phyloP scores from a whole-genome alignment of 2,113 vertebrate genomes.

The Nesogale talazaci region DNA sequence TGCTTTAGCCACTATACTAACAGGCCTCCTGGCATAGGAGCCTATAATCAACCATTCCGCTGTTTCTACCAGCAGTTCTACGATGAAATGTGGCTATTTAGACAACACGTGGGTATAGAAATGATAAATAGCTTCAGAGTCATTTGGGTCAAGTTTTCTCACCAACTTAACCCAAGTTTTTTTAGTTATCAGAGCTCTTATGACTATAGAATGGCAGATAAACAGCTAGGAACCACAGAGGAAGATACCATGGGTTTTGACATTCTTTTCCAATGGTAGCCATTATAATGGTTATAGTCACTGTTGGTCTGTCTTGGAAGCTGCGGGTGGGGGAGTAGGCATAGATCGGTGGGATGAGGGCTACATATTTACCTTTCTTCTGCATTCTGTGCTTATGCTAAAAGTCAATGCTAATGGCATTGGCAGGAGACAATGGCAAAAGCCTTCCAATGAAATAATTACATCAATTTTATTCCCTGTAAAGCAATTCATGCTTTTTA shows the following conservation, averaged over 20 bases:
- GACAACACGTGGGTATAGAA: not conserved
- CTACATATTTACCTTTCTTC: not conserved
- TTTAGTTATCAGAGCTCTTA: not conserved
- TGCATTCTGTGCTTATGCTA: not conserved
- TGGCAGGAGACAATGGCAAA: slow-evolving; percentile 7
- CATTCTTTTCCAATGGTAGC: not conserved
- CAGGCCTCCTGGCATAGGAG: not conserved
- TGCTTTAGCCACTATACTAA: no score
- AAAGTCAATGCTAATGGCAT: slow-evolving; percentile 30
- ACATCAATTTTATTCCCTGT: slow-evolving; percentile 38
- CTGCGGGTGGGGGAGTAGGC: not conserved
- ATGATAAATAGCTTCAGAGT: not conserved
- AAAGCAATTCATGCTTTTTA: not conserved
- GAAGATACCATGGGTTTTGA: slow-evolving; percentile 2
- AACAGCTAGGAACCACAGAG: not conserved
- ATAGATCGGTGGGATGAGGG: not conserved
- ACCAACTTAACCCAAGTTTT: not conserved
- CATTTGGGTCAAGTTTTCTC: not conserved
- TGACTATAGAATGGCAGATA: not conserved
- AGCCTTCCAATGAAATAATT: slow-evolving; percentile 49
- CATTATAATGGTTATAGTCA: not conserved
- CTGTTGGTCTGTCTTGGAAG: not conserved
- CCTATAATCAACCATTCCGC: not conserved
- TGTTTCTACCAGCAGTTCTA: not conserved
- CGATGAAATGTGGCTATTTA: not conserved